Evolutionary conservation across 1,140 invertebrate genomes (phyloP), one percentile per base, ranked within the genome.

Genomic region (Trigoniulus corallinus): DNA sequence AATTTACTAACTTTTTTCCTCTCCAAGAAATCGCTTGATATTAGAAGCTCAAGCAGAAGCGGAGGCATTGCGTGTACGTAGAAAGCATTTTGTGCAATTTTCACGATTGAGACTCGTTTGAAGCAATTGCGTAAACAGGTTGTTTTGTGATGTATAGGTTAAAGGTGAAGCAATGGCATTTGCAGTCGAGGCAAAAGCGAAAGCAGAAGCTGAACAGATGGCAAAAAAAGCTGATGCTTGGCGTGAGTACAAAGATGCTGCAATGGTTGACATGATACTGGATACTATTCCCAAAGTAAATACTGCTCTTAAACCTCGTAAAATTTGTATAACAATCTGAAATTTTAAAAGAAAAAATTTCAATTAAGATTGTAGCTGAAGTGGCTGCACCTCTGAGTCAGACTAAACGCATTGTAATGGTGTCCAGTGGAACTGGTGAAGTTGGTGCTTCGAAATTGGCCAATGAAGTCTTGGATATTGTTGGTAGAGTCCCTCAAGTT

Each of bases 211-310:
- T 3, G 88, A 92, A 68, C 89, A 93, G 71, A 93, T 96, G 84
- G 78, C 82, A 1, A 89, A 89, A 68, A 97, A 97, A 64, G 93
- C 92, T 10, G 88, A 93, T 59, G 93, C 93, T 22, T 96, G 82
- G 78, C 88, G 84, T 62, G 88, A 95, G 62, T 98, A 95, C 63
- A 86, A 89, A 56, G 88, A 87, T 54, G 92, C 93, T 44, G 93
- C 93, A 29, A 92, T 96, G 80, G 79, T 95, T 47, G 92, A 97
- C 61, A 96, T 97, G 92, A 80, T 95, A 61, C 74, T 98, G 21
- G 88, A 95, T 49, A 87, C 84, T n/a, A 67, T 97, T 60, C 92
- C 93, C 37, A 94, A 91, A 78, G 91, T 94, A 4, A 18, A 44
- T 44, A 7, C 4, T 21, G 4, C 18, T 24, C 4, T 44, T 44